Evolutionary conservation across 2,888 invertebrate genomes (phyloP).

Genomic region (Spisula subtruncata): DNA sequence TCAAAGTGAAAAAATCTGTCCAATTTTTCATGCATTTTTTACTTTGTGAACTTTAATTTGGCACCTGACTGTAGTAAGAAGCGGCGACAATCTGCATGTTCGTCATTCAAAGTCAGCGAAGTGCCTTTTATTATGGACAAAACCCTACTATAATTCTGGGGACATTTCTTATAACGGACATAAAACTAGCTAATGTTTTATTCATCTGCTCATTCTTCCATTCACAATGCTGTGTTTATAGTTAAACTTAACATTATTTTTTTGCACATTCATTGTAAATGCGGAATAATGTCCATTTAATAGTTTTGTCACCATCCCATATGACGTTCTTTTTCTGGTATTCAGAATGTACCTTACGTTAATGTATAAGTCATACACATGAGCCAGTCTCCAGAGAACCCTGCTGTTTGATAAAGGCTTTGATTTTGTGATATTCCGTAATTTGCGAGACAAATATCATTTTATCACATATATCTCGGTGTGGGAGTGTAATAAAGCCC

Average conservation of each 20-base stretch:
- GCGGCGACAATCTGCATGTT: too few relatives aligned
- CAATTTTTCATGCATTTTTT: too few relatives aligned
- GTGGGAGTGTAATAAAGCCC: too few relatives aligned
- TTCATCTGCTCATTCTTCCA: not conserved
- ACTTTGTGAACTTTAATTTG: too few relatives aligned
- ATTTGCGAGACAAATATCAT: too few relatives aligned
- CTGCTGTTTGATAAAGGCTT: too few relatives aligned
- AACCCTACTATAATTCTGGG: not conserved
- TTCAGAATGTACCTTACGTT: not conserved
- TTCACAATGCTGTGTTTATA: not conserved
- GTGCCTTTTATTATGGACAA: not conserved
- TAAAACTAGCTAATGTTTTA: not conserved
- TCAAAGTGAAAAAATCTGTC: too few relatives aligned
- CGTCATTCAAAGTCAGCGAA: too few relatives aligned
- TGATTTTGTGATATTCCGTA: too few relatives aligned
- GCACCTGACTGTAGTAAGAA: too few relatives aligned
- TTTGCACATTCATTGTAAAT: not conserved
- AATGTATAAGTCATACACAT: not conserved
- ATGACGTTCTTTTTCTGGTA: not conserved
- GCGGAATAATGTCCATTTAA: not conserved
- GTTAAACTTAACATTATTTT: not conserved
- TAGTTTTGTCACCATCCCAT: conserved; percentile 1
- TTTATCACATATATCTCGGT: too few relatives aligned
- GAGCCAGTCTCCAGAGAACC: too few relatives aligned
- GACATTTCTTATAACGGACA: not conserved